Base-by-base conservation (phyloP, 2,888 invertebrate genomes). In the Xanthorhoe designata region DNA sequence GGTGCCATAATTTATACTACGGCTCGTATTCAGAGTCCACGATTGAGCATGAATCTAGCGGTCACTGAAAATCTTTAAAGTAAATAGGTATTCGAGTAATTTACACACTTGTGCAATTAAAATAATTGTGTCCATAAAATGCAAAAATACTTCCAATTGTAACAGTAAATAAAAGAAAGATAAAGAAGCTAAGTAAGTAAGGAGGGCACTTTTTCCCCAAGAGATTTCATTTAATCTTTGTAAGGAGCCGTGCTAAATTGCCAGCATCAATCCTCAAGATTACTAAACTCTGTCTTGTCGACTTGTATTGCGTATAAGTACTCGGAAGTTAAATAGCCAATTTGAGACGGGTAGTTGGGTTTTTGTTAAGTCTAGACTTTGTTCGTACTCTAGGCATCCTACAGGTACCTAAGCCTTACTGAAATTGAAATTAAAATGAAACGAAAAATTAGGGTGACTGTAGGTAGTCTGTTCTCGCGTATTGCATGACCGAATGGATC, bases 151-250 rank as follows among this genome's bases (percentile, higher is more conserved):
- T 17, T 55, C 10, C 13, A 45, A 29, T n/a, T 13, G 19, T 56
- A 13, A 68, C 78, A 73, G 71, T 78, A 79, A 81, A 80, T 75
- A 78, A 69, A 75, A 75, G 73, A 70, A 70, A 78, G 58, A 79
- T 77, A 80, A 77, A 78, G 73, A 77, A 78, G 75, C 77, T 73
- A 76, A 80, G 75, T 79, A 77, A 82, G 77, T 79, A 78, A 80
- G 78, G 75, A 80, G 78, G 75, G 75, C 78, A 79, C 81, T 78
- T 78, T 78, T 78, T 78, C 78, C 76, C 76, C 75, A 77, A 82
- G 84, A 86, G 87, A 82, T 81, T 85, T 81, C 84, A 79, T 87
- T 88, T 89, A 90, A 90, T 89, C 89, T 83, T 74, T 70, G 73
- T 77, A 79, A 78, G 81, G 61, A 73, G 82, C 79, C 64, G 77